Evolutionary conservation across 2,888 invertebrate genomes (phyloP).

Genomic region (Melieria crassipennis): DNA sequence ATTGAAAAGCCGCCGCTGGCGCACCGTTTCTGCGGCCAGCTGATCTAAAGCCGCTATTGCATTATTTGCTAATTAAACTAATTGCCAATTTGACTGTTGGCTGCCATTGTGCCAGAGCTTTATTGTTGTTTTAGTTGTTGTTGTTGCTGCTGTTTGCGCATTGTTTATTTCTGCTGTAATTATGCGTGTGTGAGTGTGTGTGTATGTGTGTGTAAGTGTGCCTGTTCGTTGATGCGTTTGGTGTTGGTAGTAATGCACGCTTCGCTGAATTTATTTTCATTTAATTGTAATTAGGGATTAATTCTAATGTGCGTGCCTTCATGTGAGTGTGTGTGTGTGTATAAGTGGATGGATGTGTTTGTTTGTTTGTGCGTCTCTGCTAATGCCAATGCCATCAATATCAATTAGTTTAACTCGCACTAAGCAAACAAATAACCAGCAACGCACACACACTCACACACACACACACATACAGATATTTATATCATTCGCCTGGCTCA

Average conservation of each 20-base stretch:
- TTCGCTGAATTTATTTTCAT: conserved; percentile 45
- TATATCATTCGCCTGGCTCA: too few species aligned
- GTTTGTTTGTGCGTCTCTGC: conserved; percentile 8
- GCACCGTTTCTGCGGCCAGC: too few species aligned
- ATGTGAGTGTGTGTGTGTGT: not conserved
- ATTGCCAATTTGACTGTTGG: conserved; percentile 35
- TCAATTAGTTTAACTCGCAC: conserved; percentile 11
- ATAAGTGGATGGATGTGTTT: not conserved
- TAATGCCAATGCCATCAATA: conserved; percentile 21
- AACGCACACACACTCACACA: conserved; percentile 2
- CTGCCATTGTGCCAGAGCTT: too few species aligned
- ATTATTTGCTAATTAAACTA: conserved; percentile 46
- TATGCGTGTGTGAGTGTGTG: not conserved
- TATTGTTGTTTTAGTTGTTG: too few species aligned
- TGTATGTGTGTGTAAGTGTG: conserved; percentile 8
- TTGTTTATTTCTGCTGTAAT: not conserved
- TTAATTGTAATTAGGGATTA: conserved; percentile 47
- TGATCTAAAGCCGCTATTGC: not conserved
- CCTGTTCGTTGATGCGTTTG: not conserved
- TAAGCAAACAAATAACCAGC: too few species aligned
- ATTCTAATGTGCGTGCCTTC: conserved; percentile 43
- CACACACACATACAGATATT: not conserved
- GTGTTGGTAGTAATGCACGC: conserved; percentile 41
- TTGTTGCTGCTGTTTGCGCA: too few species aligned
- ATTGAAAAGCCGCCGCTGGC: too few species aligned